Conservation (phyloP, 2,888 invertebrate species). For the Standfussiana lucernea region DNA sequence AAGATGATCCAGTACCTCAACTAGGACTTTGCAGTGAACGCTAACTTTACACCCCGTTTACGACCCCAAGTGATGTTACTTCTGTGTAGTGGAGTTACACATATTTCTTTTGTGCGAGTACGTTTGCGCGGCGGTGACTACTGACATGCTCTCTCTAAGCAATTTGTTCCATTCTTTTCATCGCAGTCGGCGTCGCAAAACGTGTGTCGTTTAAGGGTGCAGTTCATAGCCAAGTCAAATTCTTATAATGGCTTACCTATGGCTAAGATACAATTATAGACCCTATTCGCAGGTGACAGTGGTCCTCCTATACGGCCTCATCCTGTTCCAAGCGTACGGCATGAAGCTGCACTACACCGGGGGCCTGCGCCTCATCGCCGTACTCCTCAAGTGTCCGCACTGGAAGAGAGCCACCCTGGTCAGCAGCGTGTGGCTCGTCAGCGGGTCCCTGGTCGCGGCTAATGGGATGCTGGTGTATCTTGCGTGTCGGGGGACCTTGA, state of each 20-base stretch:
- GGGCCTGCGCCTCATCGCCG: slow-evolving; percentile 82
- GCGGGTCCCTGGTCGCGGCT: slow-evolving; percentile 78
- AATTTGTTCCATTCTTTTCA: neutral
- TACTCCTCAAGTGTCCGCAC: slow-evolving; percentile 81
- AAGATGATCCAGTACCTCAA: too few species aligned
- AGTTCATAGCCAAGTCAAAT: neutral
- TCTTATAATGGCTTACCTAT: neutral
- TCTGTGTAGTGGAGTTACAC: neutral
- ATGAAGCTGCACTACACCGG: slow-evolving; percentile 88
- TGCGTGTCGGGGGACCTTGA: slow-evolving; percentile 83
- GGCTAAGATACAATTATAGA: neutral
- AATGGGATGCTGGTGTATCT: slow-evolving; percentile 85
- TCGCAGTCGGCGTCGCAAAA: neutral
- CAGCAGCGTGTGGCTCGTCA: slow-evolving; percentile 80
- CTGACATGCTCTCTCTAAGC: neutral
- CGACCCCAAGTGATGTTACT: neutral
- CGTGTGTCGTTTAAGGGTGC: neutral
- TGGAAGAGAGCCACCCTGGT: slow-evolving; percentile 78
- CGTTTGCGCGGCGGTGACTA: neutral
- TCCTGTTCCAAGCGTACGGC: slow-evolving; percentile 85
- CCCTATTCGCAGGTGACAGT: slow-evolving; percentile 79
- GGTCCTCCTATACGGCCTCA: slow-evolving; percentile 81
- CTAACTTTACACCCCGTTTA: neutral
- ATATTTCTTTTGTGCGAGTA: neutral
- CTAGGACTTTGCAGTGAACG: too few species aligned